Base-by-base conservation (phyloP, 2,797 vertebrate species). In the Urophycis tenuis region DNA sequence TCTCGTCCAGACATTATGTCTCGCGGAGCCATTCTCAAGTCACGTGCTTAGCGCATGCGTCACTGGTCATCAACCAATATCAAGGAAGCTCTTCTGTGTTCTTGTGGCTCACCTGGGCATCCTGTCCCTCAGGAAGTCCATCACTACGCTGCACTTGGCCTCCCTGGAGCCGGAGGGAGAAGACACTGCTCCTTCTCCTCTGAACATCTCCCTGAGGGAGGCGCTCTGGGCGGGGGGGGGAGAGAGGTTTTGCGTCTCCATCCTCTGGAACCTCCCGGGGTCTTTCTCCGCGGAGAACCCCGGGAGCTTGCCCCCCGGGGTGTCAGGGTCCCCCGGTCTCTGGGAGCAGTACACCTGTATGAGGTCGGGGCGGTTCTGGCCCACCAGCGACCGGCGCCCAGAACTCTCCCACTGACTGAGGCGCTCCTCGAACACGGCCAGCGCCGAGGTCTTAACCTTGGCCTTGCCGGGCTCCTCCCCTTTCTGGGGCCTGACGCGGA, bases 91-190 rank as follows among this genome's bases (percentile, higher is more conserved):
- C 22, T 29, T 30, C 25, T 29, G n/a, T 25, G 1, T 29, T 32
- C 31, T 64, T 12, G 12, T 70, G 11, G 30, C 89, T 93, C 85
- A 98, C 97, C 96, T 95, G 74, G 94, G 92, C 80, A 96, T 88
- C 73, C 94, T 92, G 77, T 99, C 95, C 60, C 94, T 94, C n/a
- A 96, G 94, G 75, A 96, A 94, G 88, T 97, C 94, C 96, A 97
- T 94, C 82, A 93, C 94, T 77, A 96, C 91, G 89, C 93, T 95
- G 86, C 95, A 92, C 80, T 96, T 95, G 35, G 94, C 90, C 85
- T 96, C 96, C 64, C 94, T 93, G 86, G 60, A 67, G 60, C 60
- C 25, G 9, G 60, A 29, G 25, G 60, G n/a, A 12, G 60, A n/a
- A 67, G 60, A 29, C 25, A 3, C 60, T 29, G n/a, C 60, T 12